Percentiles rank a stretch among this genome's conserved stretches.
These are phyloP conservation scores for Peribatodes rhomboidaria DNA, from an alignment of 2,888 invertebrate genomes.

Conservation along the genomic window DNA sequence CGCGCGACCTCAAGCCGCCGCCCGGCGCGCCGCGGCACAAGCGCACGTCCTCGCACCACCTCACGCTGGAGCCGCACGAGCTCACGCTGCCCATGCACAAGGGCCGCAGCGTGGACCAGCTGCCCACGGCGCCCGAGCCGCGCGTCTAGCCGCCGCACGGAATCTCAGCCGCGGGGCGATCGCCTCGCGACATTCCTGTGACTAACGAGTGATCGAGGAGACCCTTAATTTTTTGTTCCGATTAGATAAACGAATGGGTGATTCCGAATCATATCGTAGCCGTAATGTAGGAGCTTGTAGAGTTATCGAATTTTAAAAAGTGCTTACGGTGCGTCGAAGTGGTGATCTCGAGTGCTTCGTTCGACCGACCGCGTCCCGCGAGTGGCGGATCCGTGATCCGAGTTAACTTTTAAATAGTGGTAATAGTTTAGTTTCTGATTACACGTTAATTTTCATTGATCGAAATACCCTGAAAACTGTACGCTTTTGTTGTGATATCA, in stretches of 20 bases:
- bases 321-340: slow-evolving; percentile 25
- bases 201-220: slow-evolving; percentile 53
- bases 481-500: slow-evolving; percentile 44
- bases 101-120: slow-evolving; percentile 79
- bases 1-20: slow-evolving; percentile 82
- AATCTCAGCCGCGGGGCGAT: slow-evolving; percentile 42
- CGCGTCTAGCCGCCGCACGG: slow-evolving; percentile 47
- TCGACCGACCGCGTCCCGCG: slow-evolving; percentile 15
- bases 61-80: slow-evolving; percentile 78
- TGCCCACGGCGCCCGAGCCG: slow-evolving; percentile 65
- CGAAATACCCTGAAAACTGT: slow-evolving; percentile 25
- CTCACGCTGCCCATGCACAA: slow-evolving; percentile 71
- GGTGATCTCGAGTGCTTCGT: slow-evolving; percentile 22
- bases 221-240: slow-evolving; percentile 49
- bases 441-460: slow-evolving; percentile 30
- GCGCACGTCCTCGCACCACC: slow-evolving; percentile 82
- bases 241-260: slow-evolving; percentile 70
- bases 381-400: neutral
- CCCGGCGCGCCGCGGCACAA: slow-evolving; percentile 68
- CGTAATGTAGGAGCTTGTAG: slow-evolving; percentile 68
- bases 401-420: slow-evolving; percentile 22
- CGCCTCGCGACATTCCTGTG: slow-evolving; percentile 58
- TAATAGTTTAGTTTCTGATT: slow-evolving; percentile 24
- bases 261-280: slow-evolving; percentile 81
- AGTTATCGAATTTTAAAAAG: slow-evolving; percentile 48